These are phyloP conservation scores for Myotis yumanensis DNA, from an alignment of 2,113 vertebrate species.

Conservation along the genomic window DNA sequence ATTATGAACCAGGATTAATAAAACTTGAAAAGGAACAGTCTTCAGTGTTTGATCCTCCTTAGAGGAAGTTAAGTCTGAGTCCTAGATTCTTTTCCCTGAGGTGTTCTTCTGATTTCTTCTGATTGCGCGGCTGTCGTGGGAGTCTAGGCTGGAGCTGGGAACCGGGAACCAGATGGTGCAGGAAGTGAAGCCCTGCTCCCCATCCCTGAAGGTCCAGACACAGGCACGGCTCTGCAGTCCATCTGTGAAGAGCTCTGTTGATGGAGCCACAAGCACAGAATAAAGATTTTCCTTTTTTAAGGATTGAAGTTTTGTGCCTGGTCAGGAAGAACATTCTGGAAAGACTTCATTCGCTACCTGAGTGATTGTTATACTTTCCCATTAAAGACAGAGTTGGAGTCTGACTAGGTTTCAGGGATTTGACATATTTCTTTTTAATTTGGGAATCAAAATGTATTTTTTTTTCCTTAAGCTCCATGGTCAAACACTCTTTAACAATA, in stretches of 20 bases:
- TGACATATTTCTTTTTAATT: constrained; percentile 27
- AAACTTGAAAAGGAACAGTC: constrained; percentile 88
- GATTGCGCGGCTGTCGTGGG: constrained; percentile 78
- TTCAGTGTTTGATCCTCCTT: constrained; percentile 86
- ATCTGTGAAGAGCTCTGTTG: constrained; percentile 12
- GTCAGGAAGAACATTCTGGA: constrained; percentile 43
- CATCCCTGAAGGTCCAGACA: not conserved
- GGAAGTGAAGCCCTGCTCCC: not conserved
- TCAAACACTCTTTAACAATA: not conserved
- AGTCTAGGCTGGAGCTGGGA: constrained; percentile 73
- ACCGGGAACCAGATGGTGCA: constrained; percentile 59
- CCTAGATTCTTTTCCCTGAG: constrained; percentile 84
- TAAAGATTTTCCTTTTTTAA: not conserved
- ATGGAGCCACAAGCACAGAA: not conserved
- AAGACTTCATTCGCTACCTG: not conserved
- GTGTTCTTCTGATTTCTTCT: constrained; percentile 78
- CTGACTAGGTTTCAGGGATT: not conserved
- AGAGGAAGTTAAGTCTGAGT: constrained; percentile 84
- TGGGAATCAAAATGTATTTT: not conserved
- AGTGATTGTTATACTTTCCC: not conserved
- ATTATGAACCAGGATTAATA: constrained; percentile 89
- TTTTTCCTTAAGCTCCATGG: not conserved
- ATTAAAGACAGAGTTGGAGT: not conserved
- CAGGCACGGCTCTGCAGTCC: not conserved
- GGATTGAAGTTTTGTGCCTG: not conserved